Percentiles rank a stretch among this genome's conserved stretches.
Conservation (phyloP, 2,113 vertebrate genomes). For the Pterocles orientalis region DNA sequence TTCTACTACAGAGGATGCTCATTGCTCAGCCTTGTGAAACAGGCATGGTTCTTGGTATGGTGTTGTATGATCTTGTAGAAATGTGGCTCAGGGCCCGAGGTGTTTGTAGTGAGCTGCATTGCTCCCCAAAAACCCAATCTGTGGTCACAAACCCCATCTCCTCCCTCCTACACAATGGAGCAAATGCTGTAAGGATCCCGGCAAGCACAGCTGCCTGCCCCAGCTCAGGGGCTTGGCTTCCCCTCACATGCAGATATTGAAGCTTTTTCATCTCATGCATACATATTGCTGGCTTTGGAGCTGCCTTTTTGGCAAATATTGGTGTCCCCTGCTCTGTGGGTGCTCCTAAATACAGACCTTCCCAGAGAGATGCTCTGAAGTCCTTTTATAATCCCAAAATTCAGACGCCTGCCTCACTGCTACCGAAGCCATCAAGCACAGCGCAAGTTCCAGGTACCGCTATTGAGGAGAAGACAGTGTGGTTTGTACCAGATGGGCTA, state of each 20-base stretch:
- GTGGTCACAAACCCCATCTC: neutral
- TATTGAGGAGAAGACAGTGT: neutral
- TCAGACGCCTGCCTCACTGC: neutral
- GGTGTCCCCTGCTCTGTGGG: neutral
- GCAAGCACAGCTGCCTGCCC: neutral
- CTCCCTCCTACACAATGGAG: neutral
- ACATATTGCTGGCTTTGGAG: neutral
- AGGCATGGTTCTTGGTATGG: neutral
- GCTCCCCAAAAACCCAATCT: neutral
- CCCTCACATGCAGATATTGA: neutral
- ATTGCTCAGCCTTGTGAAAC: neutral
- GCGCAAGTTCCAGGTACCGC: neutral
- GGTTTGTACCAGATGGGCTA: neutral
- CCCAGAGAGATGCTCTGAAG: neutral
- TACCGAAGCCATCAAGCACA: neutral
- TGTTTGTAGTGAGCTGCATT: accelerated
- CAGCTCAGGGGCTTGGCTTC: neutral
- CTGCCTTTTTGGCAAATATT: neutral
- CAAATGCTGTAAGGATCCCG: neutral
- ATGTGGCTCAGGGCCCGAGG: neutral
- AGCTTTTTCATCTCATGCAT: neutral
- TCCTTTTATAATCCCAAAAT: neutral
- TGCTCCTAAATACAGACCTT: neutral
- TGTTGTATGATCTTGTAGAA: neutral
- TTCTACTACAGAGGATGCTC: neutral